phyloP scores from a whole-genome alignment of 2,888 invertebrate species.

The Xylota sylvarum region DNA sequence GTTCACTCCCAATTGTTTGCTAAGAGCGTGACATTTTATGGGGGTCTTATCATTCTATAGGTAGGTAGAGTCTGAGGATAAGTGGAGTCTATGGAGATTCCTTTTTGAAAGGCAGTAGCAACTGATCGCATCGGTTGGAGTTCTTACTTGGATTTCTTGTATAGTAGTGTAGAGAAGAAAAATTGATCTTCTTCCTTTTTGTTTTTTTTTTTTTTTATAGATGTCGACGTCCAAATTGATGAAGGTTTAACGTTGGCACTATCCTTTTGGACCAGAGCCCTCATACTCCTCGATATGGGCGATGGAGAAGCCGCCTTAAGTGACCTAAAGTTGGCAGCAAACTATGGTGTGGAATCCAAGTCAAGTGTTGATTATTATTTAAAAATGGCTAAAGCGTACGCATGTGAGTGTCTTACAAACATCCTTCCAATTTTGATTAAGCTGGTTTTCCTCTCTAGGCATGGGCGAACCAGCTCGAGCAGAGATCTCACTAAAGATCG shows the following conservation, averaged over 20 bases:
- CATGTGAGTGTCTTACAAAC: slow-evolving; percentile 79
- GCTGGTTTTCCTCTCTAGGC: slow-evolving; percentile 83
- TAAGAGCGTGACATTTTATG: too few species aligned
- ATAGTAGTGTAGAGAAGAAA: too few species aligned
- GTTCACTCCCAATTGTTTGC: too few species aligned
- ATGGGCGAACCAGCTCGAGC: slow-evolving; percentile 87
- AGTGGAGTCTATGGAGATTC: too few species aligned
- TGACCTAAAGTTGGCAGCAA: slow-evolving; percentile 89
- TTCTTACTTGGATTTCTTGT: too few species aligned
- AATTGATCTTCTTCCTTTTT: too few species aligned
- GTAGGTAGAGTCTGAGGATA: too few species aligned
- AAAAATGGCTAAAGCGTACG: slow-evolving; percentile 89
- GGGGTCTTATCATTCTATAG: too few species aligned
- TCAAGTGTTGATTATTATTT: slow-evolving; percentile 89
- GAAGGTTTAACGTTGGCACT: slow-evolving; percentile 88
- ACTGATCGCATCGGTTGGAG: too few species aligned
- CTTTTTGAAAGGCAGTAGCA: too few species aligned
- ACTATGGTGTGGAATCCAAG: slow-evolving; percentile 87
- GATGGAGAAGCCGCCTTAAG: slow-evolving; percentile 87
- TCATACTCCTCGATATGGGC: slow-evolving; percentile 87
- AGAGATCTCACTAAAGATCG: slow-evolving; percentile 88
- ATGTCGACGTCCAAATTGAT: slow-evolving; percentile 86
- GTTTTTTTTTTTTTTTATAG: slow-evolving; percentile 82
- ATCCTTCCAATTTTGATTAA: background rate
- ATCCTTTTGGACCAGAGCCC: slow-evolving; percentile 89